Evolutionary conservation across 2,797 vertebrate species (phyloP).

Genomic region (Pachyuromys duprasi): DNA sequence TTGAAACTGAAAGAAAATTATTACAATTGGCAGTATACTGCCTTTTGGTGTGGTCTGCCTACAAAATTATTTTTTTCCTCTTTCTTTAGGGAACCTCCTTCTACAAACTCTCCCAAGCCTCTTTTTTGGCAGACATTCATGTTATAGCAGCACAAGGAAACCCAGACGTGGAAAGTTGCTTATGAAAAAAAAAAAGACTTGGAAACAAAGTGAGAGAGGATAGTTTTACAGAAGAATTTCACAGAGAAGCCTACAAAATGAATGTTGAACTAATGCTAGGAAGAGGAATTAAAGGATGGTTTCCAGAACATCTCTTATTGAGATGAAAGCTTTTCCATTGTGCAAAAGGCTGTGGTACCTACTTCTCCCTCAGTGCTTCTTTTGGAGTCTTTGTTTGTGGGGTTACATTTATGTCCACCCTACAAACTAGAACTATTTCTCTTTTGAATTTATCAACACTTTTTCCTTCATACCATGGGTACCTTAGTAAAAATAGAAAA

Average conservation of each 20-base stretch:
- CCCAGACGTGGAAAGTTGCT: slow-evolving; percentile 86
- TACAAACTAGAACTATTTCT: slow-evolving; percentile 79
- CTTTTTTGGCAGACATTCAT: slow-evolving; percentile 84
- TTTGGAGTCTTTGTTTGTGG: slow-evolving; percentile 76
- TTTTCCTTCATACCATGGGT: slow-evolving; percentile 76
- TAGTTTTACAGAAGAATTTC: slow-evolving; percentile 79
- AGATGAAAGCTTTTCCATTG: slow-evolving; percentile 58
- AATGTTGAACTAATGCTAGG: slow-evolving; percentile 65
- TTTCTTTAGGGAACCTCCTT: slow-evolving; percentile 85
- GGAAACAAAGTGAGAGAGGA: slow-evolving; percentile 67
- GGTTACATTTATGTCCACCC: slow-evolving; percentile 81
- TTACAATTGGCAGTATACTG: slow-evolving; percentile 24
- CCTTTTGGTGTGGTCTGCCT: slow-evolving; percentile 33
- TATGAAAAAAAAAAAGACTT: slow-evolving; percentile 81
- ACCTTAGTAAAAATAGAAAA: slow-evolving; percentile 61
- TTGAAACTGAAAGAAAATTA: slow-evolving; percentile 49
- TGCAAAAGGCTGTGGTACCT: background rate
- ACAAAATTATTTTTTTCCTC: slow-evolving; percentile 61
- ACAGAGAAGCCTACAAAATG: slow-evolving; percentile 78
- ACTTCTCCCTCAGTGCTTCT: background rate
- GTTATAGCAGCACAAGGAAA: slow-evolving; percentile 86
- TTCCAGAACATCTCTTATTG: background rate
- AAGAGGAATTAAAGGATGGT: slow-evolving; percentile 54
- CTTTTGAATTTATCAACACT: slow-evolving; percentile 70
- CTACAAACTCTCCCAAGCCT: slow-evolving; percentile 87